Conservation (phyloP, 2,888 invertebrate genomes). For the Stenichneumon culpator region DNA sequence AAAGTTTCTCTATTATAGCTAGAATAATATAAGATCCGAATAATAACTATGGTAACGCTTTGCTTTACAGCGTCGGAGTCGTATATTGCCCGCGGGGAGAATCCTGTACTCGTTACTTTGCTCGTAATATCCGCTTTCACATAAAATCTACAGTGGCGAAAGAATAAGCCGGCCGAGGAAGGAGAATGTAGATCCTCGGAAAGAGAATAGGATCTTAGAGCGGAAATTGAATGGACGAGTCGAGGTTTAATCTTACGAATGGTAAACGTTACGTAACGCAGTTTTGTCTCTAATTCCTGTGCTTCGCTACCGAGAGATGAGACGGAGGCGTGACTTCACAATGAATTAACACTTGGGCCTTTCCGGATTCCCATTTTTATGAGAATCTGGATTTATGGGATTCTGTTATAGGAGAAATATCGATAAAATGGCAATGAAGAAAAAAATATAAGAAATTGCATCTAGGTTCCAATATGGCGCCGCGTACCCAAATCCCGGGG, state of each 20-base stretch:
- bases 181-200: not conserved
- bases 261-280: not conserved
- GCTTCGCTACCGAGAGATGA: too few relatives aligned
- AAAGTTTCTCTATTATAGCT: constrained; percentile 60
- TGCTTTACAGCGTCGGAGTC: not conserved
- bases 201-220: not conserved
- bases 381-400: too few relatives aligned
- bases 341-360: too few relatives aligned
- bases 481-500: not conserved
- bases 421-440: not conserved
- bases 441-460: not conserved
- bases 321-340: too few relatives aligned
- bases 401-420: not conserved
- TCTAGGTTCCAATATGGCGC: not conserved
- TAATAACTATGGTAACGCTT: constrained; percentile 56
- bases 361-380: too few relatives aligned
- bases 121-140: too few relatives aligned
- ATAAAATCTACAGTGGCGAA: too few relatives aligned
- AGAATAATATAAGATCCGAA: constrained; percentile 46
- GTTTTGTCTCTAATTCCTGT: too few relatives aligned
- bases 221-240: not conserved
- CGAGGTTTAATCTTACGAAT: not conserved
- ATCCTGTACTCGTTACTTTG: not conserved
- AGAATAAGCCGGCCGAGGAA: not conserved
- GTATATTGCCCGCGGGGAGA: not conserved